phyloP scores from a whole-genome alignment of 2,888 invertebrate genomes.

The Graphium colonna region DNA sequence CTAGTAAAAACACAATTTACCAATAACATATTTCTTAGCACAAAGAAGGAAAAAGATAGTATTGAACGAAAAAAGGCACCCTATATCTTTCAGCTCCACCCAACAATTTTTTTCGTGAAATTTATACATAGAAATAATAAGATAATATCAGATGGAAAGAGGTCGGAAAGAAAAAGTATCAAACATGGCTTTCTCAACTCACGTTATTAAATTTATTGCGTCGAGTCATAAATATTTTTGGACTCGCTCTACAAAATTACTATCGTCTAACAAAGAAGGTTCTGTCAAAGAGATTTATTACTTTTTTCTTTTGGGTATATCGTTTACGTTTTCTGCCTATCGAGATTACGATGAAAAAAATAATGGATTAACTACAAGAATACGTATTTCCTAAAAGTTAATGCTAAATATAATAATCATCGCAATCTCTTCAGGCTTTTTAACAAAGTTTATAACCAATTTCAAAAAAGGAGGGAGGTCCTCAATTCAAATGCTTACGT shows the following conservation, averaged over 20 bases:
- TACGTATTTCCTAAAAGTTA: too few species aligned
- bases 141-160: not conserved
- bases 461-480: too few species aligned
- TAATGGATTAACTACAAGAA: too few species aligned
- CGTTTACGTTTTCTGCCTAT: not conserved
- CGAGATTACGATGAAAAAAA: too few species aligned
- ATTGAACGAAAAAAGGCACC: not conserved
- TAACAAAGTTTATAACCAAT: too few species aligned
- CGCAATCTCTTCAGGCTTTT: too few species aligned
- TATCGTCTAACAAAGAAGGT: constrained; percentile 5
- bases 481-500: too few species aligned
- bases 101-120: not conserved
- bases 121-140: not conserved
- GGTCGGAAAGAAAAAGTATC: not conserved
- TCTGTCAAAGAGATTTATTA: constrained; percentile 9
- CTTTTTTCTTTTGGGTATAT: constrained; percentile 3
- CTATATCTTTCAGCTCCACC: not conserved
- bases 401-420: too few species aligned
- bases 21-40: too few species aligned
- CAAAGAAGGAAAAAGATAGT: too few species aligned
- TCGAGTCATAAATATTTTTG: constrained; percentile 16
- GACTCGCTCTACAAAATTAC: constrained; percentile 8
- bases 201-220: constrained; percentile 12
- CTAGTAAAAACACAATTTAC: not conserved
- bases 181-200: not conserved